Conservation (phyloP, 35 echinoderm and acorn worm species). For the Lytechinus variegatus region DNA sequence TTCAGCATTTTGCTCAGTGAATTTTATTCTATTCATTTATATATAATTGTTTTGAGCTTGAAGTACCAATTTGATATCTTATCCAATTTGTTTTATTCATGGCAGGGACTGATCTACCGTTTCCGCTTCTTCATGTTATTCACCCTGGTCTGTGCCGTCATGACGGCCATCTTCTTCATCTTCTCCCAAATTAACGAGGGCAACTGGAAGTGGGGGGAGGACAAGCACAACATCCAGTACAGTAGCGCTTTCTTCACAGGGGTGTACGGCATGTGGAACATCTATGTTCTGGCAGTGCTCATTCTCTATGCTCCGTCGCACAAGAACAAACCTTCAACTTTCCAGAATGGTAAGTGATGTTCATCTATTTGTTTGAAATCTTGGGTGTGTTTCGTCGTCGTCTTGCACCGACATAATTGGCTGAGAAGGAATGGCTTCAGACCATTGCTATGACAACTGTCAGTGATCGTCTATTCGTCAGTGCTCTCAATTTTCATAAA, state of each 20-base stretch:
- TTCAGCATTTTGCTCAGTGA: too few relatives aligned
- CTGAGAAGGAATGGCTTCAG: too few relatives aligned
- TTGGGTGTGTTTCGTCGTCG: too few relatives aligned
- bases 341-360: slow-evolving; percentile 54
- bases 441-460: too few relatives aligned
- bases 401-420: too few relatives aligned
- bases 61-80: too few relatives aligned
- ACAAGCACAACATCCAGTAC: slow-evolving; percentile 70
- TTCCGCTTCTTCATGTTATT: slow-evolving; percentile 99
- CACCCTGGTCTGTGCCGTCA: slow-evolving; percentile 81
- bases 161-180: slow-evolving; percentile 96
- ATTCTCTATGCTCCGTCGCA: slow-evolving; percentile 92
- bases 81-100: neutral
- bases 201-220: slow-evolving; percentile 69
- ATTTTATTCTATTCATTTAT: too few relatives aligned
- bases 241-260: slow-evolving; percentile 97
- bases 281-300: slow-evolving; percentile 93
- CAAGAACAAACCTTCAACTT: slow-evolving; percentile 55
- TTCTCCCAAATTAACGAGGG: slow-evolving; percentile 89
- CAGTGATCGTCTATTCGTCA: too few relatives aligned
- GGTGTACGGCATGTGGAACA: slow-evolving; percentile 97
- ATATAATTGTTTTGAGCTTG: too few relatives aligned
- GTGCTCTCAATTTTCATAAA: too few relatives aligned
- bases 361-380: neutral
- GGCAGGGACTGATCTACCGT: slow-evolving; percentile 87